Evolutionary conservation across 2,113 vertebrate species (phyloP).

Genomic region (Tyrannus savana): DNA sequence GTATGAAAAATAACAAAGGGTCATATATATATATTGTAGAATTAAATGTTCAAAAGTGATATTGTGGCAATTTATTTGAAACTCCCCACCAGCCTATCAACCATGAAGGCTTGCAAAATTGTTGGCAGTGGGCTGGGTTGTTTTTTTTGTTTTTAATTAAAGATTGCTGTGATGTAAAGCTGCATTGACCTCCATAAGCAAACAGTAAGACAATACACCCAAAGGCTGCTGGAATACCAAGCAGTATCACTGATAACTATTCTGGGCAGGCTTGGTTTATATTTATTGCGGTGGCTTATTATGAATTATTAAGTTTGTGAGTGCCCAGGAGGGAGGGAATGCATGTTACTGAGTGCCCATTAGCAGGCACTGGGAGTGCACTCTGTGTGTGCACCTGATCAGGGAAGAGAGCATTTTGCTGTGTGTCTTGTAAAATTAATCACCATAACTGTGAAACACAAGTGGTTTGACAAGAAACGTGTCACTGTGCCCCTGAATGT

Average conservation of each 20-base stretch:
- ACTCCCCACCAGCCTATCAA: background rate
- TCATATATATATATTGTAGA: background rate
- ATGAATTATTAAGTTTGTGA: slow-evolving; percentile 58
- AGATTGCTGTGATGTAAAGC: background rate
- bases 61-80: background rate
- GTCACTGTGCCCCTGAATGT: background rate
- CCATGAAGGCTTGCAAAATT: background rate
- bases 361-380: background rate
- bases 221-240: background rate
- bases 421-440: slow-evolving; percentile 48
- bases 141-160: background rate
- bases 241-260: background rate
- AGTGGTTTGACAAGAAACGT: slow-evolving; percentile 3
- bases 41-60: background rate
- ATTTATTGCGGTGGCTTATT: slow-evolving; percentile 16
- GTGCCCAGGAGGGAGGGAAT: background rate
- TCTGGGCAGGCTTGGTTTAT: background rate
- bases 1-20: background rate
- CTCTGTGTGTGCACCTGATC: background rate
- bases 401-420: background rate
- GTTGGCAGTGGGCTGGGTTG: background rate
- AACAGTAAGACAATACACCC: background rate
- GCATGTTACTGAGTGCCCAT: background rate
- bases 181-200: background rate
- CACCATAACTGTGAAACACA: background rate